Evolutionary conservation across 2,113 vertebrate genomes (phyloP), one percentile per base, ranked within the genome.

Genomic region (Phylloscopus trochilus): DNA sequence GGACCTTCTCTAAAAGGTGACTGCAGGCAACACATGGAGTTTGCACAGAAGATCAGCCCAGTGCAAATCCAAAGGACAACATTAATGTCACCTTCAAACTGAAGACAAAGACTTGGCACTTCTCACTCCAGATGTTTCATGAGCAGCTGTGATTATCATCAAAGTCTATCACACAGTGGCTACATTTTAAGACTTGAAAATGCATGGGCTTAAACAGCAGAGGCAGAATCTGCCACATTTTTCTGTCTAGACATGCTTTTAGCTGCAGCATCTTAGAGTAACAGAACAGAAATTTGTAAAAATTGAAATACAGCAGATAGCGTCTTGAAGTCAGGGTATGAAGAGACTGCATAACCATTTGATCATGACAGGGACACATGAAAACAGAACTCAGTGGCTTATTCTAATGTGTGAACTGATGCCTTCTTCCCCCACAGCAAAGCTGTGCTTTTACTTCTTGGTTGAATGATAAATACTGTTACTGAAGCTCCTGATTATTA

Each of bases 201-300:
- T 35, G 27, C 47, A 30, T 24, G 69, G 47, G 58, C 26, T 73
- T 85, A 64, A 86, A 55, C 0, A 11, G 41, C 13, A 3, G 82
- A 95, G 74, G 85, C 70, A 59, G 78, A 85, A 94, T 85, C 59
- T 82, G 55, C 74, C 67, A 77, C 35, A 12, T 87, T 90, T 86
- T 87, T 90, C 74, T 87, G 72, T 90, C 91, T 95, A 82, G 87
- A 90, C 55, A 11, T 79, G 87, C 75, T 91, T 91, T 95, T 92
- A 91, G 78, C 76, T 80, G 46, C 58, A 58, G 30, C 3, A 2
- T 59, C 76, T 68, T 90, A 35, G 89, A 82, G 82, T 60, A 67
- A 75, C 12, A 60, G 69, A 74, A 60, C 28, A n/a, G 10, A 31
- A 33, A 30, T 64, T 70, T 75, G n/a, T 64, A 75, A 89, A 83